Conservation (phyloP, 2,113 vertebrate genomes). For the Helogale parvula region DNA sequence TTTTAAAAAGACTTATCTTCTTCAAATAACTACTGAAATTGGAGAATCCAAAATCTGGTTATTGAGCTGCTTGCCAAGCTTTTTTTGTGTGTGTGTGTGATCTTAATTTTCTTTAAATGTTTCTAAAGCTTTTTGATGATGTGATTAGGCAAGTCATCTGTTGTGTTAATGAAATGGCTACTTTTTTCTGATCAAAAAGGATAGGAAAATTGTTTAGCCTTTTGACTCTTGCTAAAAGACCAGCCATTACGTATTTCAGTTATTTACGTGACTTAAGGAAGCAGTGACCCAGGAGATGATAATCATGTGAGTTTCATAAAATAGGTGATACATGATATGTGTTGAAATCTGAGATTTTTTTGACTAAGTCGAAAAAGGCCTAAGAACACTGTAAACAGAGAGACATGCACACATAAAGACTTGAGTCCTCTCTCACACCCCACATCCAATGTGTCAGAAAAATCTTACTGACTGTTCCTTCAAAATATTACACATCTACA, state of each 20-base stretch:
- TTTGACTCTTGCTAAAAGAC: not conserved
- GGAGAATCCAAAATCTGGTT: constrained; percentile 44
- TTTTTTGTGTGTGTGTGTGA: constrained; percentile 7
- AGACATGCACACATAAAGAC: not conserved
- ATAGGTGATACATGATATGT: not conserved
- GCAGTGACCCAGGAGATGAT: constrained; percentile 28
- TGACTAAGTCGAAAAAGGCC: not conserved
- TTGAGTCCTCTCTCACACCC: not conserved
- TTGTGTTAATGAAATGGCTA: constrained; percentile 12
- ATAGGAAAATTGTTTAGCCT: not conserved
- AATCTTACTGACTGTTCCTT: not conserved
- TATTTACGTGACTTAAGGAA: not conserved
- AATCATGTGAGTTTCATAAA: constrained; percentile 29
- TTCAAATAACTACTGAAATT: constrained; percentile 30
- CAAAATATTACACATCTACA: not conserved
- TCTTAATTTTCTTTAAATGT: constrained; percentile 39
- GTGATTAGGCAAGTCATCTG: not conserved
- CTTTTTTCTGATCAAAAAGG: not conserved
- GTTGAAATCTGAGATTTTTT: not conserved
- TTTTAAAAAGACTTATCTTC: constrained; percentile 43
- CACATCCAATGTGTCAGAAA: not conserved
- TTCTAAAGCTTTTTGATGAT: constrained; percentile 43
- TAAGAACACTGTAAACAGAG: not conserved
- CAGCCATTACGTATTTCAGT: not conserved
- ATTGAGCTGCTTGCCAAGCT: not conserved